Conservation (phyloP, 2,797 vertebrate genomes). For the Macropodus opercularis region DNA sequence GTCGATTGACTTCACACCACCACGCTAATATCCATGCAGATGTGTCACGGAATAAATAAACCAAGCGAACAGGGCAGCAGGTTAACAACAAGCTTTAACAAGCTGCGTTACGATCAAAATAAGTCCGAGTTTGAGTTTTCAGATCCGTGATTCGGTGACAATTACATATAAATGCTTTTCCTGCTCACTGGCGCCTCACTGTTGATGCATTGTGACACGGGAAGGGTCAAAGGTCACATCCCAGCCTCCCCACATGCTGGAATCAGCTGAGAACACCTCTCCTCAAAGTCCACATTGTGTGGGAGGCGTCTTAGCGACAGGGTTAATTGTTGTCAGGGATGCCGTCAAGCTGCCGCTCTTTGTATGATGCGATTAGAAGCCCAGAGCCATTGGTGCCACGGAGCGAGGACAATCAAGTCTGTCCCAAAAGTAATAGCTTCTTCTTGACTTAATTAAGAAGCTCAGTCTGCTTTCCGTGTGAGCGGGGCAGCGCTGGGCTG, state of each 20-base stretch:
- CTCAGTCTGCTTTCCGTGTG: slow-evolving; percentile 53
- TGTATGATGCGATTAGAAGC: slow-evolving; percentile 65
- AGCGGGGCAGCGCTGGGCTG: slow-evolving; percentile 13
- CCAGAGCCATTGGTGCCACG: slow-evolving; percentile 53
- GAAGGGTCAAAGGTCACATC: slow-evolving; percentile 14
- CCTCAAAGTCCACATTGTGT: slow-evolving; percentile 20
- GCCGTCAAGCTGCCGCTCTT: slow-evolving; percentile 12
- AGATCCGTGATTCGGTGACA: too few relatives aligned
- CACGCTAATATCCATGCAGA: slow-evolving; percentile 34
- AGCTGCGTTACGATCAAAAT: too few relatives aligned
- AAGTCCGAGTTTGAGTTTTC: too few relatives aligned
- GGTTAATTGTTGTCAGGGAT: slow-evolving; percentile 48
- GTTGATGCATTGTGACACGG: too few relatives aligned
- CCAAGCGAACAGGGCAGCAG: too few relatives aligned
- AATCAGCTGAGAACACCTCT: slow-evolving; percentile 2
- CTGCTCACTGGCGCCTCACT: too few relatives aligned
- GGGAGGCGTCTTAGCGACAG: slow-evolving; percentile 20
- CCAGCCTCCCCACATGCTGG: slow-evolving; percentile 14
- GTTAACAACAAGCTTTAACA: too few relatives aligned
- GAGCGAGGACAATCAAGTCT: slow-evolving; percentile 65
- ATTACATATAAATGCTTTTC: too few relatives aligned
- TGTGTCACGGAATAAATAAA: slow-evolving; percentile 7
- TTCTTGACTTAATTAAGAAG: slow-evolving; percentile 75
- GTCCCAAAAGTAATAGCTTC: slow-evolving; percentile 75
- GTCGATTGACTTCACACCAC: slow-evolving; percentile 20